Evolutionary conservation across 2,888 invertebrate genomes (phyloP), one percentile per base, ranked within the genome.

Genomic region (Galeruca laticollis): DNA sequence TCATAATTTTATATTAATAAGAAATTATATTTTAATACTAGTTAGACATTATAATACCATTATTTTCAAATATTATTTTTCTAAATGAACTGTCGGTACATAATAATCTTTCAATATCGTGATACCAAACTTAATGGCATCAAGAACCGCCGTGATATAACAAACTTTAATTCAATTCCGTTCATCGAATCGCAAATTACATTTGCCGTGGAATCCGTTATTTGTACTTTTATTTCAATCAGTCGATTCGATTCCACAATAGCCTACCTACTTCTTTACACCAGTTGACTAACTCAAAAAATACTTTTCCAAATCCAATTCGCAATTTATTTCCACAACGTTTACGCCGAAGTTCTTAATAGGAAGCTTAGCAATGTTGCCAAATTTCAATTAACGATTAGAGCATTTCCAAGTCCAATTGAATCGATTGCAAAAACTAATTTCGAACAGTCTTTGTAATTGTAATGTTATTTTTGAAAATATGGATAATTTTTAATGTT

Each of bases 291-390:
- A 21, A 51, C 20, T 21, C 20, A 51, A 51, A 49, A 51, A 51
- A 21, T 5, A 20, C 21, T 21, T 20, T 51, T 51, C 5, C 20
- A 51, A 51, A 51, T 13, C 21, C 51, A 51, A 51, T 51, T 51
- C 43, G 21, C 51, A 51, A 21, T 51, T 51, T 51, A 51, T 20
- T 21, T 51, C 11, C 51, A 51, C 18, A 51, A 51, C 20, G 11
- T 21, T 51, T 51, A 20, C 51, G 18, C 6, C 21, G 51, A 51
- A 18, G 21, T 18, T 51, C 11, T 13, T 5, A 21, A 51, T 13
- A 51, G 21, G 20, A 21, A 21, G 10, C 10, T 20, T 1, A 15
- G 3, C 51, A 21, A 21, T 13, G 51, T 21, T 51, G 51, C 20
- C 51, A 10, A 21, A 10, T 51, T 18, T 21, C 13, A 5, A 43